These are phyloP conservation scores for Heliconius hermathena DNA, from an alignment of 1,140 invertebrate genomes.

Conservation along the genomic window DNA sequence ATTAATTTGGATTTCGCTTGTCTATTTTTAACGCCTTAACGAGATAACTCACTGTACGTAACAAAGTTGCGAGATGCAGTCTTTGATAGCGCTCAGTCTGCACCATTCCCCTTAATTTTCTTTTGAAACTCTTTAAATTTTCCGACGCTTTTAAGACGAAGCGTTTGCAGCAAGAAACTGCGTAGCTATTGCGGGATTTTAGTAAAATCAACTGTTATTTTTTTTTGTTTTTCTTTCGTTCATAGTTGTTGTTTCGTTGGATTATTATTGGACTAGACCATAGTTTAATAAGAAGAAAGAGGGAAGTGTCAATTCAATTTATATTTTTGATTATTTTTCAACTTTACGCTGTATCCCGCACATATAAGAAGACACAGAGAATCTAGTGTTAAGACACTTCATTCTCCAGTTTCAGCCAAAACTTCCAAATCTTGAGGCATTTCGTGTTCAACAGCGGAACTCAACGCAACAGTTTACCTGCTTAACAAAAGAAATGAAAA, in stretches of 20 bases:
- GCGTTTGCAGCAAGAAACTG: conserved; percentile 57
- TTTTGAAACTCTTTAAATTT: conserved; percentile 75
- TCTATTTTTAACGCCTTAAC: conserved; percentile 71
- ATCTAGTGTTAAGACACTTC: too few species aligned
- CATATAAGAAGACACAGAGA: too few species aligned
- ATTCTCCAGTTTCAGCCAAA: too few species aligned
- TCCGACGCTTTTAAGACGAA: conserved; percentile 70
- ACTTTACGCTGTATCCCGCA: too few species aligned
- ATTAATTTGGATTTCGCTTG: conserved; percentile 67
- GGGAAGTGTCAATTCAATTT: too few species aligned
- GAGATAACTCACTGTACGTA: conserved; percentile 70
- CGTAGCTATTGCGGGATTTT: conserved; percentile 43
- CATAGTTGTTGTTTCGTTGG: background rate
- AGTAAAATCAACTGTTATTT: conserved; percentile 36
- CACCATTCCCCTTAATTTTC: conserved; percentile 70
- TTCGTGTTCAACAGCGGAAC: too few species aligned
- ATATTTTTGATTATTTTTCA: too few species aligned
- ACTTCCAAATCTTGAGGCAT: too few species aligned
- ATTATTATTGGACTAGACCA: background rate
- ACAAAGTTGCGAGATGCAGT: conserved; percentile 71
- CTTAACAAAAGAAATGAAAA: too few species aligned
- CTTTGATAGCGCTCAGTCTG: conserved; percentile 57
- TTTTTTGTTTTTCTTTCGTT: background rate
- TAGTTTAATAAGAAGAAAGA: too few species aligned
- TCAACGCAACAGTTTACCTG: too few species aligned